A percentile compares a stretch with the other conserved stretches of the same genome.
Evolutionary conservation across 2,113 vertebrate species (phyloP).

Genomic region (Alethe castanea): DNA sequence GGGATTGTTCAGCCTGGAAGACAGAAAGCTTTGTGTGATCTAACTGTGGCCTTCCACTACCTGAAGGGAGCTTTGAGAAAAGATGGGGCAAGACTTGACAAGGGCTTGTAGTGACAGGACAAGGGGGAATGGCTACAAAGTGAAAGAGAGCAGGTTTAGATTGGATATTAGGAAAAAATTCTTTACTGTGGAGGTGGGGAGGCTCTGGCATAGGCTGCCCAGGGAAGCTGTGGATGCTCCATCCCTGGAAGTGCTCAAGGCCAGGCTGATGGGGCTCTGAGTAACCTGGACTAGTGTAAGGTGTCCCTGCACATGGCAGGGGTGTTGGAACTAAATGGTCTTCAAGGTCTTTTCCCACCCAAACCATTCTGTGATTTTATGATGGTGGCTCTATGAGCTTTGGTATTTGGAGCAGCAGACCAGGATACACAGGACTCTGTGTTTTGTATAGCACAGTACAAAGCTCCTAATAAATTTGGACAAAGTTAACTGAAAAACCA

Average conservation of each 20-base stretch:
- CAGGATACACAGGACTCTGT: background rate
- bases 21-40: background rate
- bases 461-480: background rate
- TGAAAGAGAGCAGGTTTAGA: background rate
- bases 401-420: background rate
- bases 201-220: background rate
- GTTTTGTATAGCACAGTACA: background rate
- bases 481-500: background rate
- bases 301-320: background rate
- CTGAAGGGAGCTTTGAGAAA: background rate
- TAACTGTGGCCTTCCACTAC: background rate
- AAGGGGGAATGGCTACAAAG: background rate
- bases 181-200: too few relatives aligned
- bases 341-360: background rate
- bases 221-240: background rate
- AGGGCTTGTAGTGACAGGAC: background rate
- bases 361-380: background rate
- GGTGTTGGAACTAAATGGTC: background rate
- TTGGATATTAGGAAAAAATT: background rate
- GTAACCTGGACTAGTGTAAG: background rate
- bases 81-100: background rate
- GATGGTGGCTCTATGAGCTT: background rate
- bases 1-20: background rate
- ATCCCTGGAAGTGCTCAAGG: background rate
- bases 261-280: background rate